Percentiles rank a stretch among this genome's conserved stretches.
phyloP scores from a whole-genome alignment of 30 jellyfish, hydroid and myxozoan genomes.

The Chironex yamaguchii region DNA sequence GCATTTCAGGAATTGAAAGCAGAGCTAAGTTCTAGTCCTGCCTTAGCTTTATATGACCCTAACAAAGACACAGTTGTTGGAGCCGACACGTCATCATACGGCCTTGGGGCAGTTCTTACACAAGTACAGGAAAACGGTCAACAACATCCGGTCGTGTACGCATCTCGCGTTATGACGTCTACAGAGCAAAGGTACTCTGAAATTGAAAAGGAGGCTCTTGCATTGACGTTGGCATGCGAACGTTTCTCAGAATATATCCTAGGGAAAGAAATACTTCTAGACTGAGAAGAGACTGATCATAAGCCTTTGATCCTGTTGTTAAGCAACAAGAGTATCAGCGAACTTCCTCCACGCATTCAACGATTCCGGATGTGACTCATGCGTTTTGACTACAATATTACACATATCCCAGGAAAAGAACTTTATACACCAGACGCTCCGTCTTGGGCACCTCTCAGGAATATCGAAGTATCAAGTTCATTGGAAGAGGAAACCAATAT shows the following conservation, averaged over 20 bases:
- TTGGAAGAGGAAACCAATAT: conserved; percentile 15
- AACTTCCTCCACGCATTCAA: conserved; percentile 53
- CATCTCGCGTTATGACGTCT: conserved; percentile 38
- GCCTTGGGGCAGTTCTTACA: conserved; percentile 51
- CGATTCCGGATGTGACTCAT: conserved; percentile 25
- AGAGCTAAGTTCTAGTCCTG: conserved; percentile 6
- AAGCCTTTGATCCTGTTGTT: conserved; percentile 37
- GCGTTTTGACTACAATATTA: conserved; percentile 15
- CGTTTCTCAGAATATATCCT: conserved; percentile 53
- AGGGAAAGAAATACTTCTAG: conserved; percentile 46
- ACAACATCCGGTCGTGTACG: conserved; percentile 53
- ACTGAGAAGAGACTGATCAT: conserved; percentile 50
- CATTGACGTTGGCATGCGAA: conserved; percentile 56
- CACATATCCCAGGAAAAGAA: conserved; percentile 61
- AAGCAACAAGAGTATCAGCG: conserved; percentile 35
- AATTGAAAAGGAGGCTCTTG: conserved; percentile 73
- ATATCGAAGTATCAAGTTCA: background rate
- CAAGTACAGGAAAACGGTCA: conserved; percentile 29
- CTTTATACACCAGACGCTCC: conserved; percentile 39
- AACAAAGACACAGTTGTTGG: conserved; percentile 22
- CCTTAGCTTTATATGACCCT: conserved; percentile 1
- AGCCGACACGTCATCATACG: conserved; percentile 57
- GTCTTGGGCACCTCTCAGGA: conserved; percentile 28
- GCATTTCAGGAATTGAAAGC: conserved; percentile 39
- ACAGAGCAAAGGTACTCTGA: conserved; percentile 61